A percentile compares a stretch with the other conserved stretches of the same genome.
These are phyloP conservation scores for Heliangelus exortis DNA, from an alignment of 2,797 vertebrate species.

Conservation along the genomic window DNA sequence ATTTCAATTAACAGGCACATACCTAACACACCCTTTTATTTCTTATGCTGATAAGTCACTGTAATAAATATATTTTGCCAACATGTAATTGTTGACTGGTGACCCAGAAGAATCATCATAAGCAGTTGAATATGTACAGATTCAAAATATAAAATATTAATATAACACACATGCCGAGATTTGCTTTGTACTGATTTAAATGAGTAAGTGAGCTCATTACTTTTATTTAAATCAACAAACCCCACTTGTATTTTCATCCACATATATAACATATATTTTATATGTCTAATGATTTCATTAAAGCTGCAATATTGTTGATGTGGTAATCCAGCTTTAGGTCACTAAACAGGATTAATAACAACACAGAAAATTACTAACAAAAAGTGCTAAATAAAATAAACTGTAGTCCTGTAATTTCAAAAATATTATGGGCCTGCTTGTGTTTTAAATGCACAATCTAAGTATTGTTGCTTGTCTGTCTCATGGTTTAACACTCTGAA, in stretches of 20 bases:
- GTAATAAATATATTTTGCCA: neutral
- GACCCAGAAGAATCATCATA: neutral
- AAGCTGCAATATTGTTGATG: neutral
- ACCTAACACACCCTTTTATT: neutral
- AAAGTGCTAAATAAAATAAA: conserved; percentile 30
- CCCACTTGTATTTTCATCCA: neutral
- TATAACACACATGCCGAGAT: neutral
- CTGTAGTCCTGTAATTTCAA: neutral
- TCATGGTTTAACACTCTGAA: neutral
- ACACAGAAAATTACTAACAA: conserved; percentile 11
- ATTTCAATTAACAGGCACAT: neutral
- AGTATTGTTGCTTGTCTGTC: conserved; percentile 14
- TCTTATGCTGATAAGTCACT: neutral
- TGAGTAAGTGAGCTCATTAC: neutral
- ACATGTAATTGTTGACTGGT: neutral
- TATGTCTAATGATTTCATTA: neutral
- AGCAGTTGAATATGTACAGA: neutral
- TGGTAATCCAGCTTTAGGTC: conserved; percentile 11
- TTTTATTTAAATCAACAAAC: neutral
- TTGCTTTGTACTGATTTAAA: neutral
- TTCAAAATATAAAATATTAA: neutral
- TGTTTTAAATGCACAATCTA: neutral
- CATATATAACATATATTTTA: neutral
- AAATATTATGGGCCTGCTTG: neutral
- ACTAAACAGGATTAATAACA: conserved; percentile 26